phyloP scores from a whole-genome alignment of 2,888 invertebrate species.

The Rhagium mordax region DNA sequence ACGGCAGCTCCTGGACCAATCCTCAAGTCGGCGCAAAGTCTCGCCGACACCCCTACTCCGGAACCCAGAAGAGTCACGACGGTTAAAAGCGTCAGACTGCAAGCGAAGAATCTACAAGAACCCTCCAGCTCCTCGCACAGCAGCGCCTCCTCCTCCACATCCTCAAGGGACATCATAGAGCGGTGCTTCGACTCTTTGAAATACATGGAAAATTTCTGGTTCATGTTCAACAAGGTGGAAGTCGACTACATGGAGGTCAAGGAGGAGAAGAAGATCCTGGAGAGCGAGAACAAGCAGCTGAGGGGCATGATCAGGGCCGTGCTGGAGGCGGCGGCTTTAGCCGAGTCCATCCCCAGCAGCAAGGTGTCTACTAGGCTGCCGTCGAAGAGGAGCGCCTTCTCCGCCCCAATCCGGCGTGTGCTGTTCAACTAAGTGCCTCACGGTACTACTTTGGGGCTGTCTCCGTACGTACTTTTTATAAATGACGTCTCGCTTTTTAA shows the following conservation, averaged over 20 bases:
- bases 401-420: constrained; percentile 49
- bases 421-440: constrained; percentile 38
- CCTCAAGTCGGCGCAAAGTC: constrained; percentile 17
- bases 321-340: constrained; percentile 63
- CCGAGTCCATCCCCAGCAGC: constrained; percentile 51
- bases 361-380: constrained; percentile 53
- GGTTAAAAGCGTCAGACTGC: constrained; percentile 36
- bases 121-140: neutral
- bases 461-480: no score
- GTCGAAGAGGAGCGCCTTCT: constrained; percentile 52
- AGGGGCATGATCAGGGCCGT: constrained; percentile 65
- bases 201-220: constrained; percentile 72
- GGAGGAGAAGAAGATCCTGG: constrained; percentile 68
- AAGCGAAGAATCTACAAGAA: constrained; percentile 24
- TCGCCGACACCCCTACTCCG: neutral
- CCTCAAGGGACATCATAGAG: constrained; percentile 37
- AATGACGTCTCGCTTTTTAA: no score
- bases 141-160: neutral
- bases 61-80: constrained; percentile 30
- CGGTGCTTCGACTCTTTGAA: constrained; percentile 56
- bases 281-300: constrained; percentile 70
- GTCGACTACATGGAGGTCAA: constrained; percentile 66
- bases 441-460: no score
- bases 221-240: constrained; percentile 71
- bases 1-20: constrained; percentile 7